Evolutionary conservation across 64 coral and sea anemone species (phyloP).

Genomic region (Cladopsammia gracilis): DNA sequence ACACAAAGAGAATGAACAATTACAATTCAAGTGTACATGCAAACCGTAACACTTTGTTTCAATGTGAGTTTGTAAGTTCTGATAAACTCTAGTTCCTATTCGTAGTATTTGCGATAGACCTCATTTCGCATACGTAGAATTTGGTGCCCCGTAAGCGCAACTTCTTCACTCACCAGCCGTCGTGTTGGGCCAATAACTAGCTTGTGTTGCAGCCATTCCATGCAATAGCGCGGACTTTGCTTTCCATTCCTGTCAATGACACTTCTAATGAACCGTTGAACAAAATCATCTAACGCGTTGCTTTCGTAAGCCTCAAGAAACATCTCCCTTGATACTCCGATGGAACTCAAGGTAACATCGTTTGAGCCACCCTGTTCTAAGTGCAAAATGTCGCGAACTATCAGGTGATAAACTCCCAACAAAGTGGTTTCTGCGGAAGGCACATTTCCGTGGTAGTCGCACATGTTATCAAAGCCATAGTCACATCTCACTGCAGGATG

Average conservation of each 20-base stretch:
- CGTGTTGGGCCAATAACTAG: background rate
- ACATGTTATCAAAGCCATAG: slow-evolving; percentile 39
- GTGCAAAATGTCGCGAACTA: background rate
- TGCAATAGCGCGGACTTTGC: background rate
- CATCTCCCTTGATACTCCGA: slow-evolving; percentile 20
- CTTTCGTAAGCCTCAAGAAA: slow-evolving; percentile 28
- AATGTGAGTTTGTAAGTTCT: too few relatives aligned
- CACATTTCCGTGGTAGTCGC: slow-evolving; percentile 4
- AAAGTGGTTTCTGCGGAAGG: background rate
- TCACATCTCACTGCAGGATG: background rate
- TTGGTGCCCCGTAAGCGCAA: background rate
- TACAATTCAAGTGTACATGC: too few relatives aligned
- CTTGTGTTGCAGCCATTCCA: background rate
- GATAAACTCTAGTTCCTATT: too few relatives aligned
- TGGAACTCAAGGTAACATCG: background rate
- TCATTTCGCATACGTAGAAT: background rate
- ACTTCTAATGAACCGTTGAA: slow-evolving; percentile 20
- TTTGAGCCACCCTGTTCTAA: background rate
- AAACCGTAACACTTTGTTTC: too few relatives aligned
- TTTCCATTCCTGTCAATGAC: background rate
- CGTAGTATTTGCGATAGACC: background rate
- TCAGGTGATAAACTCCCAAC: background rate
- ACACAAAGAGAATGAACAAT: too few relatives aligned
- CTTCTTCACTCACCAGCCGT: background rate
- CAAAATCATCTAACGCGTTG: background rate